Conservation (phyloP, 2,797 vertebrate genomes). For the Rhinatrema bivittatum region DNA sequence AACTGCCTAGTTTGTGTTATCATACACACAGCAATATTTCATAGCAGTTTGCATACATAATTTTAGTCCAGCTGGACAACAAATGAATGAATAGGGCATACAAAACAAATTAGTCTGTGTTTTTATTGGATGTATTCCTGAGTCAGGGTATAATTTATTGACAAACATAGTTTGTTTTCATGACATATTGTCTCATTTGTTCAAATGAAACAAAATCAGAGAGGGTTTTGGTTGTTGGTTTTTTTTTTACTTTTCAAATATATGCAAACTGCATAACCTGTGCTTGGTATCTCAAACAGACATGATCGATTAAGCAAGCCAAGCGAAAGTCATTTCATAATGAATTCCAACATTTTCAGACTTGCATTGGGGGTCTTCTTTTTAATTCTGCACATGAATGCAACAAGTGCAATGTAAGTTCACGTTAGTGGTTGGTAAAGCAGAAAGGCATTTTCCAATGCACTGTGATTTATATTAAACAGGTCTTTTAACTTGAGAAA, state of each 20-base stretch:
- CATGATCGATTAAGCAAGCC: constrained; percentile 3
- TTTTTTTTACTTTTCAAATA: too few species aligned
- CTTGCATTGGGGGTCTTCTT: constrained; percentile 9
- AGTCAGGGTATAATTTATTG: constrained; percentile 12
- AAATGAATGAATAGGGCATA: constrained; percentile 17
- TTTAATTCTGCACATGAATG: constrained; percentile 17
- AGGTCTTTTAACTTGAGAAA: constrained; percentile 11
- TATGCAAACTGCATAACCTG: neutral
- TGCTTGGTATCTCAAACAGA: too few species aligned
- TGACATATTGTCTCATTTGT: constrained; percentile 12
- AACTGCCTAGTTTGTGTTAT: constrained; percentile 12
- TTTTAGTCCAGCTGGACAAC: constrained; percentile 27
- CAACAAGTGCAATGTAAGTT: constrained; percentile 62
- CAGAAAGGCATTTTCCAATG: constrained; percentile 9
- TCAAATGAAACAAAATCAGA: too few species aligned
- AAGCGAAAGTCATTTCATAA: too few species aligned
- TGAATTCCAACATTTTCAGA: constrained; percentile 2
- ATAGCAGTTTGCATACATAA: constrained; percentile 15
- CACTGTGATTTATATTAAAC: neutral
- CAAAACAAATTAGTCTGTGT: constrained; percentile 23
- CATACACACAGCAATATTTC: constrained; percentile 18
- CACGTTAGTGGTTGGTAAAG: constrained; percentile 14
- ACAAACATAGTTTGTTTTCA: constrained; percentile 24
- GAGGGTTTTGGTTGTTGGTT: too few species aligned
- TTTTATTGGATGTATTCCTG: constrained; percentile 21